A percentile compares a stretch with the other conserved stretches of the same genome.
Conservation (phyloP, 2,888 invertebrate species). For the Chirona hameri region DNA sequence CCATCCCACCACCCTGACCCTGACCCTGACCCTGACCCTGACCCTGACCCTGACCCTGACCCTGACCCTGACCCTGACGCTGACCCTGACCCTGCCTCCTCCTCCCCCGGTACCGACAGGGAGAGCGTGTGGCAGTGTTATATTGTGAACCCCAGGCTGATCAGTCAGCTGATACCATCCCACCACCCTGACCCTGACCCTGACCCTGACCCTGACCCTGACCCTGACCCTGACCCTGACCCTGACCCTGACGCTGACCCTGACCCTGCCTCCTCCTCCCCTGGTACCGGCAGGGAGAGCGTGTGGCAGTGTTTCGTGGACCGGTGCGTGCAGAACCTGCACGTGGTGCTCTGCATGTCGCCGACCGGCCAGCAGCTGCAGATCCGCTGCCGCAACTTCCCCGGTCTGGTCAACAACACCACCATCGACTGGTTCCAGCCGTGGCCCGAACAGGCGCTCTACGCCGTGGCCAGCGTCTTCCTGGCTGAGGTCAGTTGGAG, state of each 20-base stretch:
- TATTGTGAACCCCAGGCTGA: no score
- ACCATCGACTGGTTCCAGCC: slow-evolving; percentile 92
- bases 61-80: no score
- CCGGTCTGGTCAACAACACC: slow-evolving; percentile 85
- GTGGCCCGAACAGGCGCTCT: slow-evolving; percentile 85
- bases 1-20: no score
- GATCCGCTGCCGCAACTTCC: slow-evolving; percentile 82
- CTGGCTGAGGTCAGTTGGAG: slow-evolving; percentile 65
- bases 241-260: background rate
- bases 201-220: no score
- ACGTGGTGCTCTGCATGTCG: slow-evolving; percentile 87
- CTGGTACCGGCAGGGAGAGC: slow-evolving; percentile 58
- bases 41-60: no score
- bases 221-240: background rate
- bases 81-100: no score
- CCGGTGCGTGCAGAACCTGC: slow-evolving; percentile 75
- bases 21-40: no score
- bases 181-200: background rate
- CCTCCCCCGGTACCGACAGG: no score
- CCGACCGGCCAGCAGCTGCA: slow-evolving; percentile 77
- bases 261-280: background rate
- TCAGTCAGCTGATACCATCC: no score
- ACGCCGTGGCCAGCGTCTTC: slow-evolving; percentile 80
- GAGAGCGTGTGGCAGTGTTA: no score
- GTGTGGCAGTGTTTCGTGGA: slow-evolving; percentile 81